Evolutionary conservation across 1,140 invertebrate species (phyloP), one percentile per base, ranked within the genome.

Genomic region (Rhynchophorus ferrugineus): DNA sequence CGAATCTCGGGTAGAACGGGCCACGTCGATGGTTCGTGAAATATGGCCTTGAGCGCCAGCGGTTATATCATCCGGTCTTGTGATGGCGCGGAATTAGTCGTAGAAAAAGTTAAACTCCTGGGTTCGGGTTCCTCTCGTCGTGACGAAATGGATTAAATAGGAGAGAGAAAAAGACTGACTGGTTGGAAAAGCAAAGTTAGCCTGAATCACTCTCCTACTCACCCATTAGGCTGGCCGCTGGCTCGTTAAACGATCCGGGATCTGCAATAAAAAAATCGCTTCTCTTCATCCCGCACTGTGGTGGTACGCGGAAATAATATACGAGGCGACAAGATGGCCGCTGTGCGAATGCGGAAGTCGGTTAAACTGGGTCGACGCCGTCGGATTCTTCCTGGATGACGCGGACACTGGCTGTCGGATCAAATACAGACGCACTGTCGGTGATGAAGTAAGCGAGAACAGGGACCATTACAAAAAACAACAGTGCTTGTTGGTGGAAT

Each of bases 151-250:
- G 62, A 58, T 58, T 60, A 62, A 54, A 64, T 64, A 64, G 62
- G 62, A 64, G 62, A 64, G 62, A 64, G 62, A 64, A 64, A 64
- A 64, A 64, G 62, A 64, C 62, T 64, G 62, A 64, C 62, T 61
- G 49, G 48, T 56, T 54, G 16, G 39, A 55, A 50, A 54, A 56
- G 5, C 11, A 61, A 58, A 64, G 62, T 64, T 48, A 64, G 62
- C 56, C 62, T 56, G 61, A 55, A 56, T 62, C 62, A 43, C 60
- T 64, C 62, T 59, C 62, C 62, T 64, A 61, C 58, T 64, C 60
- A 54, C 58, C 62, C 59, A 64, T 58, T 58, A 53, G 37, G 21
- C 11, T 36, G 7, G 29, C 11, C 6, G 9, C 11, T 18, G 11
- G 49, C 19, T n/a, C 24, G 18, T 22, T 11, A 20, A 51, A 37